phyloP scores from a whole-genome alignment of 2,113 vertebrate species.

The Motacilla tschutschensis region DNA sequence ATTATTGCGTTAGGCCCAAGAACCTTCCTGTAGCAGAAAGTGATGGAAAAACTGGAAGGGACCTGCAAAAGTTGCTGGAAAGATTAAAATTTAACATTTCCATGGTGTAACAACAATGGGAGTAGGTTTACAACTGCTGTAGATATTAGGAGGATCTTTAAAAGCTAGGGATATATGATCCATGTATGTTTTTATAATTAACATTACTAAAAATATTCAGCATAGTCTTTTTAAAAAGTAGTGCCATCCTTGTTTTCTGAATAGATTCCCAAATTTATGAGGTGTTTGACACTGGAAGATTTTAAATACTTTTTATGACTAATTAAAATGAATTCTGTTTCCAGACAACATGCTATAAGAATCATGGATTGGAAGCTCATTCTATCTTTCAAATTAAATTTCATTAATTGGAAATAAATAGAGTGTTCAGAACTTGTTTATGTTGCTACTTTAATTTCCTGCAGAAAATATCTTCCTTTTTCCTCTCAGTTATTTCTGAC shows the following conservation, averaged over 20 bases:
- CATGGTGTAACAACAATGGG: not conserved
- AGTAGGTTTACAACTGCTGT: not conserved
- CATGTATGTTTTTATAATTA: not conserved
- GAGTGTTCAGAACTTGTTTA: slow-evolving; percentile 17
- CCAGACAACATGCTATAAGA: not conserved
- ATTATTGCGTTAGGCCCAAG: not conserved
- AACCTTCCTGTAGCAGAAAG: not conserved
- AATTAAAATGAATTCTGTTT: not conserved
- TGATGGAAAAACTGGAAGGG: not conserved
- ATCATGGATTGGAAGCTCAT: not conserved
- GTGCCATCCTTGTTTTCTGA: not conserved
- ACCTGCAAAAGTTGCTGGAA: not conserved
- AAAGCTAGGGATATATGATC: not conserved
- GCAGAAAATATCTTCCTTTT: not conserved
- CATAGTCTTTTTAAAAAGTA: not conserved
- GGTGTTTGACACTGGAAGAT: not conserved
- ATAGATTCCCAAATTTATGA: not conserved
- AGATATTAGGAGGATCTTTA: not conserved
- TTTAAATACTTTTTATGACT: not conserved
- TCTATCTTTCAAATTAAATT: slow-evolving; percentile 19
- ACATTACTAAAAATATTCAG: not conserved
- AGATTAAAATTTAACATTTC: not conserved
- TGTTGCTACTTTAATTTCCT: slow-evolving; percentile 19
- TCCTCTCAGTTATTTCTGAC: not conserved
- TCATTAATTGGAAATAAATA: slow-evolving; percentile 37